phyloP scores from a whole-genome alignment of 2,888 invertebrate species.

The Anodontia alba region DNA sequence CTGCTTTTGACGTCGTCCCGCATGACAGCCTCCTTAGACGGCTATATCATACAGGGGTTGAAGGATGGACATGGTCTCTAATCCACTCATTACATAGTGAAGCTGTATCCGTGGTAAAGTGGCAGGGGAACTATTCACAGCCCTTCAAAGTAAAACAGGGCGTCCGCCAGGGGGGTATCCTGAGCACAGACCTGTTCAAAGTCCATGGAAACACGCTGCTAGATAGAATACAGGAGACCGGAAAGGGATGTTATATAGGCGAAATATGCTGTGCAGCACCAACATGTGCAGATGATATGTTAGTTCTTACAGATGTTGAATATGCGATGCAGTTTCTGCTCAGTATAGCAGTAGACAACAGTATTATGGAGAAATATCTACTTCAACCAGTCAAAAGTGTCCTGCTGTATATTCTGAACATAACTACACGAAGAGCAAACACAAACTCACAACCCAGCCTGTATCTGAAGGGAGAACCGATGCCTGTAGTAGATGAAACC shows the following conservation, averaged over 20 bases:
- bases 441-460: too few species aligned
- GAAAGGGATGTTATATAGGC: neutral
- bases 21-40: neutral
- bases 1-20: too few species aligned
- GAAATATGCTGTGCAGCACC: neutral
- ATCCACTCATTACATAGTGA: conserved; percentile 3
- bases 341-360: neutral
- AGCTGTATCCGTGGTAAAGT: conserved; percentile 4
- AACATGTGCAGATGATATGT: neutral
- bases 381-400: neutral
- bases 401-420: neutral
- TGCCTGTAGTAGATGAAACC: too few species aligned
- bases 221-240: neutral
- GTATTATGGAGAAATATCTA: neutral
- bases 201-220: conserved; percentile 17
- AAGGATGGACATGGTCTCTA: conserved; percentile 17
- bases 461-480: too few species aligned
- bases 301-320: neutral
- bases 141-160: neutral
- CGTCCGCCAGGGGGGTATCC: conserved; percentile 23
- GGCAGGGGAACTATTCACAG: neutral
- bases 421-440: too few species aligned
- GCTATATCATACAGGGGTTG: conserved; percentile 19
- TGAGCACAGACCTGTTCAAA: conserved; percentile 28
- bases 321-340: neutral